A percentile compares a stretch with the other conserved stretches of the same genome.
phyloP scores from a whole-genome alignment of 2,797 vertebrate species.

The Amblyraja radiata region DNA sequence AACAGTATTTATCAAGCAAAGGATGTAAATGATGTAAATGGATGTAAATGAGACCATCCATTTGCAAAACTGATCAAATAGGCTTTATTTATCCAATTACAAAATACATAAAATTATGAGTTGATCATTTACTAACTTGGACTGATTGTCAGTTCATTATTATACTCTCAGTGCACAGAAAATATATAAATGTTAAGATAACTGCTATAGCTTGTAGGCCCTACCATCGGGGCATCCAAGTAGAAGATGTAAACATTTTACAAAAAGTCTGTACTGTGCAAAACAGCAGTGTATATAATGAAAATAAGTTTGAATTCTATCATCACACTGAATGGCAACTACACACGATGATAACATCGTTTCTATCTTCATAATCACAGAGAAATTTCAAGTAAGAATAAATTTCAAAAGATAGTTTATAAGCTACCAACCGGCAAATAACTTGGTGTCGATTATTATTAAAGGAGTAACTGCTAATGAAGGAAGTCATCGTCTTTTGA shows the following conservation, averaged over 20 bases:
- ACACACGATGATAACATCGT: background rate
- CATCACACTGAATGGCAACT: background rate
- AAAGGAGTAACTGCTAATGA: slow-evolving; percentile 6
- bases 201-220: background rate
- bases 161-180: background rate
- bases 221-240: background rate
- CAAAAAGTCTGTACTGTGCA: slow-evolving; percentile 24
- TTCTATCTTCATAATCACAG: background rate
- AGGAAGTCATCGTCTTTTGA: background rate
- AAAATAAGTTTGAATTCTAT: background rate
- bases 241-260: background rate
- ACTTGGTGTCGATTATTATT: background rate
- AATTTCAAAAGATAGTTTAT: background rate
- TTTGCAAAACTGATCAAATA: background rate
- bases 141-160: background rate
- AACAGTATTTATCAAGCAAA: background rate
- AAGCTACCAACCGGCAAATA: background rate
- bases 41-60: background rate
- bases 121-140: slow-evolving; percentile 22
- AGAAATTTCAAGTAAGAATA: background rate
- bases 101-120: slow-evolving; percentile 23
- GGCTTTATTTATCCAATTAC: background rate
- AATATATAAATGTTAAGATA: background rate
- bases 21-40: too few species aligned
- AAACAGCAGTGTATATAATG: slow-evolving; percentile 4